Evolutionary conservation across 2,888 invertebrate species (phyloP).

Genomic region (Limnephilus lunatus): DNA sequence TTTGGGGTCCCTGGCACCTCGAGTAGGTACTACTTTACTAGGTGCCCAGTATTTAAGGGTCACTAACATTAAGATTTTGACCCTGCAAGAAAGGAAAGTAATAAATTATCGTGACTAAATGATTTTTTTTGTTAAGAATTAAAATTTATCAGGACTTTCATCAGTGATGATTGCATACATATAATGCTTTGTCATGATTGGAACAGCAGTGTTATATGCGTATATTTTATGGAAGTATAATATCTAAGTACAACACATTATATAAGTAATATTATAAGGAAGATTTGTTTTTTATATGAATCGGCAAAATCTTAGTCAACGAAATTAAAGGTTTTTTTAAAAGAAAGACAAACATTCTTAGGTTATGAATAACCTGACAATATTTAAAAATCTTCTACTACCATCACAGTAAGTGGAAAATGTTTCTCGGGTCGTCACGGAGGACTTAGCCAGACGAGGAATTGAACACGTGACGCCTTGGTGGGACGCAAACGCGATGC

Average conservation of each 20-base stretch:
- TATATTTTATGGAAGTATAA: not conserved
- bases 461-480: no score
- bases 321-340: no score
- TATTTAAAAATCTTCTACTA: no score
- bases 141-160: not conserved
- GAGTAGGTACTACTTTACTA: not conserved
- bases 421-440: no score
- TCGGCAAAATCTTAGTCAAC: no score
- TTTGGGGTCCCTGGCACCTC: slow-evolving; percentile 40
- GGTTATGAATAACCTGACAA: no score
- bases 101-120: not conserved
- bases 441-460: no score
- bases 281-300: no score
- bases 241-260: not conserved
- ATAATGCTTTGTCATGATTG: not conserved
- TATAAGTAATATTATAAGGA: no score
- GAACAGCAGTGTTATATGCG: not conserved
- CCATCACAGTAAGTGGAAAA: no score
- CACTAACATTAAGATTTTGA: slow-evolving; percentile 46
- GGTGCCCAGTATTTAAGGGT: slow-evolving; percentile 4
- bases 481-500: no score
- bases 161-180: not conserved
- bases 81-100: slow-evolving; percentile 26
- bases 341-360: no score
- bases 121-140: not conserved